Base-by-base conservation (phyloP, 2,888 invertebrate species). In the Harpalus rubripes region DNA sequence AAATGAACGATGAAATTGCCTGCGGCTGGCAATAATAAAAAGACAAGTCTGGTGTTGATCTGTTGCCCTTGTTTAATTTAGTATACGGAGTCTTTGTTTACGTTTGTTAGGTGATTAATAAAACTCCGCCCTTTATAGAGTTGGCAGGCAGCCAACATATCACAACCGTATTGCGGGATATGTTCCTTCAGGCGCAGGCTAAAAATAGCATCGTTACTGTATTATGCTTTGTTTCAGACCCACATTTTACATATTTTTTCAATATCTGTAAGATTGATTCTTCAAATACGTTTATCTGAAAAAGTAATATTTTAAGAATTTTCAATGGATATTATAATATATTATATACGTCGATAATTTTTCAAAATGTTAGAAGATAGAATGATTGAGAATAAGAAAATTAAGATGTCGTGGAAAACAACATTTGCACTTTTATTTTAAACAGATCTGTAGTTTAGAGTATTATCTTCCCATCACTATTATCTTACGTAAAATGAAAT, bases 121-220 rank as follows among this genome's bases (percentile, higher is more conserved):
- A 74, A 74, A 74, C 72, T 74, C 44, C 72, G 72, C 72, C 72
- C 72, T 74, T 56, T 81, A 72, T 61, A 52, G 10, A 1, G 59
- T 59, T 83, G 83, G 83, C 72, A 83, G 41, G 8, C 39, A 12
- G 76, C 83, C 83, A 83, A 61, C 76, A 83, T 39, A 74, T 74
- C 61, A 74, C 32, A 74, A 18, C 39, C 44, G 83, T 83, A 76
- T 59, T 83, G 83, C 83, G 83, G 83, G 58, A 72, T 76, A 59
- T 61, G 16, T 78, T 32, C 83, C 83, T 83, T 61, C 63, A 61
- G 74, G 83, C 83, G 76, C 83, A n/a, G 32, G 52, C 83, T 83
- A 83, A 83, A 83, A 83, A 83, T 83, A 83, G 74, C 74, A 41
- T 72, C 52, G 41, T 72, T 68, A 74, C 74, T 58, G 44, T 76